A percentile compares a stretch with the other conserved stretches of the same genome.
Evolutionary conservation across 2,113 vertebrate species (phyloP).

Genomic region (Nothoprocta perdicaria): DNA sequence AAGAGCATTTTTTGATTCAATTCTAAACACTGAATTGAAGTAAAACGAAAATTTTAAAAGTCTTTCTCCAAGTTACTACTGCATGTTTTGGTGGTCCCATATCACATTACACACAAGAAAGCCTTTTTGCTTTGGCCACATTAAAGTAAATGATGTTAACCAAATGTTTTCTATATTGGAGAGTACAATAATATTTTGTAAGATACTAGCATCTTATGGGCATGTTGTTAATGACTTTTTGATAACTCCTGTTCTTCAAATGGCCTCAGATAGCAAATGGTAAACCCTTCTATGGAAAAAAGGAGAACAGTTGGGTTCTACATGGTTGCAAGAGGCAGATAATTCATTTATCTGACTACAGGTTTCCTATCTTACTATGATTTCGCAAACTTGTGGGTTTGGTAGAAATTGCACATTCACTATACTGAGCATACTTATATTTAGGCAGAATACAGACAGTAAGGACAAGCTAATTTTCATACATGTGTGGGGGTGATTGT

Average conservation of each 20-base stretch:
- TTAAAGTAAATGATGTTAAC: neutral
- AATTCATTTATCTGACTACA: neutral
- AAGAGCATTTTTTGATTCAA: neutral
- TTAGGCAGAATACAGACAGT: neutral
- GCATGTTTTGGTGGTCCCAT: neutral
- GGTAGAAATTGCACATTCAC: neutral
- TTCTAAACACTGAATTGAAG: constrained; percentile 1
- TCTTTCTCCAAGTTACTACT: neutral
- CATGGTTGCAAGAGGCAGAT: neutral
- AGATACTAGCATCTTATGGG: neutral
- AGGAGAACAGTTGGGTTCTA: neutral
- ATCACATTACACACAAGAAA: neutral
- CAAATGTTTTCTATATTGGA: neutral
- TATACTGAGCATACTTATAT: rapidly evolving
- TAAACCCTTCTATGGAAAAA: rapidly evolving
- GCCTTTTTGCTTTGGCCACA: neutral
- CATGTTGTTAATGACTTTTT: neutral
- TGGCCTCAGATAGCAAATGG: neutral
- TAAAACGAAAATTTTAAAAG: neutral
- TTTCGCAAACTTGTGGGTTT: neutral
- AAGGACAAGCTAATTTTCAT: neutral
- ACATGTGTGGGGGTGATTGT: neutral
- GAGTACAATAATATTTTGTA: neutral
- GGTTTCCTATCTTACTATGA: neutral
- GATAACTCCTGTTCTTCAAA: neutral